Percentiles rank a stretch among this genome's conserved stretches.
Conservation (phyloP, 2,797 vertebrate species). For the Anguilla marmorata region DNA sequence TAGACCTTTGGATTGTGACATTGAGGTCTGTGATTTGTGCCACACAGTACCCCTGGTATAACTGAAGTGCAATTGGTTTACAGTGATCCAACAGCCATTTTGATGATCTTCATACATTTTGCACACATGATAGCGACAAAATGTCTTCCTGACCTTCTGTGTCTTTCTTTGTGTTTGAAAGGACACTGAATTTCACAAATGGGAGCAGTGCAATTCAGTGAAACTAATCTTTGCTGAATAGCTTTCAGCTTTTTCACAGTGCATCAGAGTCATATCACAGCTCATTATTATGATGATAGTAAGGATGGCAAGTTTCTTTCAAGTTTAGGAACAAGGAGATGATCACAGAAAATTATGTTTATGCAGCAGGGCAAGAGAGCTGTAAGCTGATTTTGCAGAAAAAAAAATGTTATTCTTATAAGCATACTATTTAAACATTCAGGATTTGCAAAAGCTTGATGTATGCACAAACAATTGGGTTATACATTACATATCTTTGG, state of each 20-base stretch:
- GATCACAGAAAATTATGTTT: constrained; percentile 8
- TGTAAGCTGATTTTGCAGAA: neutral
- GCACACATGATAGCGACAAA: neutral
- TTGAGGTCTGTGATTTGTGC: neutral
- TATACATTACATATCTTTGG: neutral
- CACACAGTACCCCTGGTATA: neutral
- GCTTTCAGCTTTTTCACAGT: neutral
- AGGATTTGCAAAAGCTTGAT: neutral
- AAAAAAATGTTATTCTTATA: neutral
- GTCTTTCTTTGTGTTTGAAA: constrained; percentile 12
- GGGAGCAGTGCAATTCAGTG: constrained; percentile 10
- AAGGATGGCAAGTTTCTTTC: constrained; percentile 10
- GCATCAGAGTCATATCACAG: neutral
- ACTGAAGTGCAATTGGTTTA: neutral
- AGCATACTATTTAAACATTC: neutral
- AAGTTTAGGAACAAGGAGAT: constrained; percentile 11
- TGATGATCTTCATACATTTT: neutral
- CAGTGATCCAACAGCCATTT: neutral
- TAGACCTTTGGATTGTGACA: too few relatives aligned
- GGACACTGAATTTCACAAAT: neutral
- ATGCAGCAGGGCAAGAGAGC: neutral
- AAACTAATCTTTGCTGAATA: constrained; percentile 22
- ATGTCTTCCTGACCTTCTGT: neutral
- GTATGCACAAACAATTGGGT: neutral
- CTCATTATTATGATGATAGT: constrained; percentile 13